Base-by-base conservation (phyloP, 2,888 invertebrate species). In the Drosophila bunnanda region DNA sequence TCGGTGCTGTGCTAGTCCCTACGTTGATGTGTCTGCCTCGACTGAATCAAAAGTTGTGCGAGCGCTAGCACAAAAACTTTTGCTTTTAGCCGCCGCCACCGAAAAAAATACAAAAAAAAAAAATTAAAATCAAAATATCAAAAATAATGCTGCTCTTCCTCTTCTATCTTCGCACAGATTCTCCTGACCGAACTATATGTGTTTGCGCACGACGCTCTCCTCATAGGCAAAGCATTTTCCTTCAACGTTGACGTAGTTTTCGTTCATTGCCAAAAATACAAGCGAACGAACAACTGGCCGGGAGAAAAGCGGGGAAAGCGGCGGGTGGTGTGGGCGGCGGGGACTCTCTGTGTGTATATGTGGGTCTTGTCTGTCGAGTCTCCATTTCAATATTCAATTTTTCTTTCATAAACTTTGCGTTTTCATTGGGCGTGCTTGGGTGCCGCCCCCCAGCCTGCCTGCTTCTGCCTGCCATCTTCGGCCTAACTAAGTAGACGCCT, bases 41-140 rank as follows among this genome's bases (percentile, higher is more conserved):
- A 92, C 92, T 92, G 91, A 91, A 92, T 90, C 89, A 82, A 91
- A 91, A 91, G 91, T 91, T 92, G 91, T 91, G 90, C 81, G 84
- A 87, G 85, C 85, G 78, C 75, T 79, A 86, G 73, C 71, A 75
- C 76, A 88, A 89, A 78, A 86, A 89, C 89, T 89, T 89, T 77
- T 90, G 78, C 82, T 77, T 80, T 82, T 76, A 78, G 82, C 79
- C 79, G 64, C 53, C 53, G 43, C 77, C 39, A 66, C 46, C 79
- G 32, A 44, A 43, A 38, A 70, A 53, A 48, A 52, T 32, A n/a
- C n/a, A 25, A 25, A 25, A 25, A 2, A 25, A 50, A 43, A 70
- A 53, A 48, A 52, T 34, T 32, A 72, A 62, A 56, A 54, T 46
- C 53, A 62, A 69, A 75, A 66, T 65, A 60, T 48, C 60, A 59